Evolutionary conservation across 2,113 vertebrate species (phyloP).

Genomic region (Xenopus laevis): DNA sequence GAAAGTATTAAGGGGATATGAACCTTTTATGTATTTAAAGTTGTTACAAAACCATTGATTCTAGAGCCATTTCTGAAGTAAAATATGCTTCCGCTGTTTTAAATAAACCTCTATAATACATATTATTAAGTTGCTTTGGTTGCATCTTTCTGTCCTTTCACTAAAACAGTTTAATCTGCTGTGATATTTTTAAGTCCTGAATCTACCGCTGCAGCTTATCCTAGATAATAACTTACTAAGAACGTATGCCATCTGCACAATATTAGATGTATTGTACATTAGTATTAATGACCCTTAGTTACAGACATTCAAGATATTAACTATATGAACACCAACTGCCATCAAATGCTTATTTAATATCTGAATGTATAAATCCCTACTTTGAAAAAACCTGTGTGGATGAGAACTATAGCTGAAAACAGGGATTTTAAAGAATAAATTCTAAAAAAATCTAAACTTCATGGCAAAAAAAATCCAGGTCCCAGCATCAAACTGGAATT

Average conservation of each 20-base stretch:
- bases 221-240: slow-evolving; percentile 91
- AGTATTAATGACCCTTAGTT: slow-evolving; percentile 78
- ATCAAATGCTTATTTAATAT: slow-evolving; percentile 16
- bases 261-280: slow-evolving; percentile 80
- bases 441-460: too few species aligned
- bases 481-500: too few species aligned
- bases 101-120: neutral
- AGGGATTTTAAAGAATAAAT: too few species aligned
- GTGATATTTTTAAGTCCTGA: slow-evolving; percentile 82
- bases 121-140: slow-evolving; percentile 76
- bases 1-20: too few species aligned
- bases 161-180: slow-evolving; percentile 89
- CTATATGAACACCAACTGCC: slow-evolving; percentile 61
- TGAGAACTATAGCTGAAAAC: too few species aligned
- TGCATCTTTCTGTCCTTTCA: slow-evolving; percentile 80
- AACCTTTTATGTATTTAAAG: too few species aligned
- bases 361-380: too few species aligned
- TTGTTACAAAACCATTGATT: too few species aligned
- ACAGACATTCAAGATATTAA: slow-evolving; percentile 74
- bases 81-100: too few species aligned
- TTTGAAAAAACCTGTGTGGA: too few species aligned
- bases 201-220: slow-evolving; percentile 82
- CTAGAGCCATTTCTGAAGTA: too few species aligned
- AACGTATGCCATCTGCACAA: slow-evolving; percentile 93
- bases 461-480: too few species aligned